phyloP scores from a whole-genome alignment of 1,140 invertebrate species.

The Acromyrmex heyeri region DNA sequence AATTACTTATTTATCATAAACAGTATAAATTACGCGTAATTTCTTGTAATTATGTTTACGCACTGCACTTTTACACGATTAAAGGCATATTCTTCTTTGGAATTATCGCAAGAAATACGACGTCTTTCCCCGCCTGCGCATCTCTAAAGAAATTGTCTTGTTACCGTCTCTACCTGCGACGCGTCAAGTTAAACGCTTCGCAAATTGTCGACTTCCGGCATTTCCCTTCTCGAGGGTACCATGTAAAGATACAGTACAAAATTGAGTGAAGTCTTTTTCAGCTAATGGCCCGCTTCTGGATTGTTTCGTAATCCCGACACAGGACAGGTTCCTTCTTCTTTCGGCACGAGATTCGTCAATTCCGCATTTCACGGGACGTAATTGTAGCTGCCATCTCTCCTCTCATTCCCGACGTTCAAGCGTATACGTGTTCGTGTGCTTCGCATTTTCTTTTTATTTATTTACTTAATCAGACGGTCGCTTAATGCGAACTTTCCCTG shows the following conservation, averaged over 20 bases:
- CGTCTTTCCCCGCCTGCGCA: background rate
- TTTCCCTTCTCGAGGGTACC: conserved; percentile 29
- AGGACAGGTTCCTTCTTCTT: conserved; percentile 45
- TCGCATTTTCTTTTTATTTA: conserved; percentile 71
- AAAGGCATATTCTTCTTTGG: background rate
- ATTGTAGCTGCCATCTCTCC: background rate
- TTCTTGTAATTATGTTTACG: background rate
- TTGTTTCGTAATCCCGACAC: conserved; percentile 48
- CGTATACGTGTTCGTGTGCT: conserved; percentile 6
- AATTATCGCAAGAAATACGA: background rate
- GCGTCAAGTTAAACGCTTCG: conserved; percentile 14
- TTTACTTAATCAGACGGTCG: conserved; percentile 76
- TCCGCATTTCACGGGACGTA: conserved; percentile 50
- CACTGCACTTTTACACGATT: background rate
- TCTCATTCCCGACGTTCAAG: background rate
- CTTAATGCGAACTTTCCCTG: conserved; percentile 73
- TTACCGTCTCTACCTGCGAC: conserved; percentile 24
- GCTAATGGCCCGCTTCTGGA: conserved; percentile 47
- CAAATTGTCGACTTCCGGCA: conserved; percentile 52
- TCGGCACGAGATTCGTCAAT: conserved; percentile 58
- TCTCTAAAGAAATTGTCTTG: background rate
- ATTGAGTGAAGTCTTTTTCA: conserved; percentile 42
- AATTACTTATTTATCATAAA: no score
- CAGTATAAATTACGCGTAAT: background rate
- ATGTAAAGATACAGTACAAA: conserved; percentile 9